A percentile compares a stretch with the other conserved stretches of the same genome.
Evolutionary conservation across 2,888 invertebrate species (phyloP).

Genomic region (Sisyra nigra): DNA sequence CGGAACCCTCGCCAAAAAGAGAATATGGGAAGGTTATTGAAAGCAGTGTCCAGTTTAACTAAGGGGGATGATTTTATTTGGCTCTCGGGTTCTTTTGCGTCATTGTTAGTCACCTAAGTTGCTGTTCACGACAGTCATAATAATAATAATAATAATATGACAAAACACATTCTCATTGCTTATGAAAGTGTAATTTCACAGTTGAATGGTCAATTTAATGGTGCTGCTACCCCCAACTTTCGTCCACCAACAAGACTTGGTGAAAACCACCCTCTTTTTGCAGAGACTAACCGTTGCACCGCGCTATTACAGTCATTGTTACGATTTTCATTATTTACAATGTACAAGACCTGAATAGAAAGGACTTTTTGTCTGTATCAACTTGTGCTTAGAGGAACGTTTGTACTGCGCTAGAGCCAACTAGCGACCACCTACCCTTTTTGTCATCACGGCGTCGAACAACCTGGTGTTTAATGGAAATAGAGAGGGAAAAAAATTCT

Average conservation of each 20-base stretch:
- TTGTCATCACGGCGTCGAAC: neutral
- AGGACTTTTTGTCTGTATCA: constrained; percentile 8
- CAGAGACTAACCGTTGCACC: constrained; percentile 1
- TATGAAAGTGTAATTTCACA: constrained; percentile 17
- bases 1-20: too few relatives aligned
- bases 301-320: constrained; percentile 15
- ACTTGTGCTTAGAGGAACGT: constrained; percentile 4
- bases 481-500: too few relatives aligned
- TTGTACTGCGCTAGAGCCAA: neutral
- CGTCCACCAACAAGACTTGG: constrained; percentile 9
- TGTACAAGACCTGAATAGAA: constrained; percentile 12
- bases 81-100: too few relatives aligned
- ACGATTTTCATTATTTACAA: constrained; percentile 17
- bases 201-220: constrained; percentile 14
- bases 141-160: constrained; percentile 12
- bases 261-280: too few relatives aligned
- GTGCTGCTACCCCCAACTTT: constrained; percentile 10
- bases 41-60: too few relatives aligned
- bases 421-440: neutral
- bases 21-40: too few relatives aligned
- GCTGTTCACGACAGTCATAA: constrained; percentile 12
- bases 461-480: too few relatives aligned
- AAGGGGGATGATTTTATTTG: too few relatives aligned
- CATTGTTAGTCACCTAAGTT: too few relatives aligned
- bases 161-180: constrained; percentile 13